Evolutionary conservation across 1,140 invertebrate genomes (phyloP), one percentile per base, ranked within the genome.

Genomic region (Trachelipus rathkii): DNA sequence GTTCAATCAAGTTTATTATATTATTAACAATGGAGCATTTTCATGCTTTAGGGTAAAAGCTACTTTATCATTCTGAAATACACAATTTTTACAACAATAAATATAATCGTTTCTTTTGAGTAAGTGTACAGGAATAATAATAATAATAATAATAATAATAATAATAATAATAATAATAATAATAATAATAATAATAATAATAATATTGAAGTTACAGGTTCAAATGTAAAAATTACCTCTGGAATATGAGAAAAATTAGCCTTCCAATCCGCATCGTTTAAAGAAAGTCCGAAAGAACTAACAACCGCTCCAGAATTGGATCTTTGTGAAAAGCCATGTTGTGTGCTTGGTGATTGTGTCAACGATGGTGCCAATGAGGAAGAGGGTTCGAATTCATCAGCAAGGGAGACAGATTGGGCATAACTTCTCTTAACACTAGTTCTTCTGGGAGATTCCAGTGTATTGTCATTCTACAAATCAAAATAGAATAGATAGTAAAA

Each of bases 291-390:
- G 0, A 10, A 71, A 1, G 44, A 71, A 13, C n/a, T 44, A 24
- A 89, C 84, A 21, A 88, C 84, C 45, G 88, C 85, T 10, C 89
- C 88, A 66, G 85, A 82, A 83, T 89, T 89, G 43, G 83, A 86
- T 76, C 89, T 83, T 13, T 85, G 83, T 15, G 84, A 84, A 4
- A 15, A 19, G 19, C 2, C 11, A 13, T 60, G 2, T 8, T 60
- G 50, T 8, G 50, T 15, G 19, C 11, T 13, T 60, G 11, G 11
- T 3, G 50, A 60, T 8, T 60, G 50, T 15, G 50, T 60, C 19
- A 60, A 60, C 11, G 50, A 60, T 13, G 50, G 50, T 13, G 50
- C 50, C 50, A 60, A 60, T 15, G 50, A 19, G 8, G 50, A 3
- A 60, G 1, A 4, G 33, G 33, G 33, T 0, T 60, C 19, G 2